phyloP scores from a whole-genome alignment of 2,113 vertebrate species.

The Otis tarda region DNA sequence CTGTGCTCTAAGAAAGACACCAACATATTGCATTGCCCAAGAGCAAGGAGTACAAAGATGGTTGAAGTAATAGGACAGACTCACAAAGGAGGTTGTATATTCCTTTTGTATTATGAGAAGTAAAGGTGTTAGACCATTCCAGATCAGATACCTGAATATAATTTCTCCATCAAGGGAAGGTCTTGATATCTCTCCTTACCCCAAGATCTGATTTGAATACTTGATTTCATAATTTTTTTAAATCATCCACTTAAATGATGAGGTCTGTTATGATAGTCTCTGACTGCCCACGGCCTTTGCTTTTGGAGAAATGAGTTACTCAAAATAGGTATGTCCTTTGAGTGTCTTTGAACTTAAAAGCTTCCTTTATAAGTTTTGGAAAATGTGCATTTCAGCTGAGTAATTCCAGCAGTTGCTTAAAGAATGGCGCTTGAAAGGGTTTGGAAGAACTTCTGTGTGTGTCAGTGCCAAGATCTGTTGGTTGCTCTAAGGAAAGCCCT shows the following conservation, averaged over 20 bases:
- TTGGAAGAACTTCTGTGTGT: neutral
- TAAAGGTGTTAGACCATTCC: neutral
- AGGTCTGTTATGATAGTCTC: neutral
- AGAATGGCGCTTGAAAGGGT: neutral
- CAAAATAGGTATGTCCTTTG: neutral
- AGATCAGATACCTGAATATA: neutral
- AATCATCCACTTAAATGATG: neutral
- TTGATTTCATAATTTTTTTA: neutral
- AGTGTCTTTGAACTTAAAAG: constrained; percentile 10
- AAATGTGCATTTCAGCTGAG: neutral
- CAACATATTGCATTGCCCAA: neutral
- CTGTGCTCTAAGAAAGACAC: neutral
- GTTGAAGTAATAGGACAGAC: neutral
- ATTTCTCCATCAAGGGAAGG: neutral
- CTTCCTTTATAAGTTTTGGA: neutral
- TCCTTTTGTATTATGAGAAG: neutral
- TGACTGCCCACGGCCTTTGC: neutral
- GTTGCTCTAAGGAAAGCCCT: neutral
- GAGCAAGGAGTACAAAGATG: neutral
- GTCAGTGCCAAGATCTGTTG: neutral
- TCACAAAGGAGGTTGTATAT: neutral
- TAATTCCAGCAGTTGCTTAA: neutral
- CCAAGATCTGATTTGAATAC: neutral
- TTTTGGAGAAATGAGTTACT: neutral
- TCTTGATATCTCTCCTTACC: neutral